Evolutionary conservation across 2,113 vertebrate species (phyloP).

Genomic region (Grammomys dolichurus): DNA sequence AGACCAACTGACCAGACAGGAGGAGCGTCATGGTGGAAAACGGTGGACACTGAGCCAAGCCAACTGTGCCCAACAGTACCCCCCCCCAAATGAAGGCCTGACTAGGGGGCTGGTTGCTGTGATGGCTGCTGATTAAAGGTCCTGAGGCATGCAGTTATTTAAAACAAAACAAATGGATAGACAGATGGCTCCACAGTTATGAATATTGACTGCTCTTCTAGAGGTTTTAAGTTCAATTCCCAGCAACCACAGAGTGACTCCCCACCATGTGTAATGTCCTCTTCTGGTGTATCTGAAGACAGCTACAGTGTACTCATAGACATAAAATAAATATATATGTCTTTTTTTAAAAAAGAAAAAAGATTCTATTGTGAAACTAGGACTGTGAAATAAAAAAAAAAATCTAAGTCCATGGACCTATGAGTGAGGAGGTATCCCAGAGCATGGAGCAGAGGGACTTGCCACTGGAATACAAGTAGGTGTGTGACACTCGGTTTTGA

Average conservation of each 20-base stretch:
- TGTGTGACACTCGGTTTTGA: neutral
- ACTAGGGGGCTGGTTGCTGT: neutral
- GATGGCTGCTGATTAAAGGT: neutral
- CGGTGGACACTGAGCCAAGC: neutral
- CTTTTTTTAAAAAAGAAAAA: too few relatives aligned
- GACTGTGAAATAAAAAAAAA: neutral
- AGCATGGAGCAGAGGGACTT: neutral
- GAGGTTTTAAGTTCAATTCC: too few relatives aligned
- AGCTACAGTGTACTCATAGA: too few relatives aligned
- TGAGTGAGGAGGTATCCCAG: neutral
- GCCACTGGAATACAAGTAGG: neutral
- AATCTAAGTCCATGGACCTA: neutral
- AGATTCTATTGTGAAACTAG: too few relatives aligned
- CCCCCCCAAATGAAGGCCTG: neutral
- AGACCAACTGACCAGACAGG: neutral
- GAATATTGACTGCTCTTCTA: too few relatives aligned
- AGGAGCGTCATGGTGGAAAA: neutral
- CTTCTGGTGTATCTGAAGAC: too few relatives aligned
- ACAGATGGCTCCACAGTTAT: too few relatives aligned
- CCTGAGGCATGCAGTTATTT: neutral
- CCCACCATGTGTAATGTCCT: too few relatives aligned
- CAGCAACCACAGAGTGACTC: too few relatives aligned
- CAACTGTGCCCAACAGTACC: neutral
- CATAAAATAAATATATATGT: too few relatives aligned
- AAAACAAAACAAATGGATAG: neutral